Base-by-base conservation (phyloP, 2,888 invertebrate species). In the Lasioglossum villosulum region DNA sequence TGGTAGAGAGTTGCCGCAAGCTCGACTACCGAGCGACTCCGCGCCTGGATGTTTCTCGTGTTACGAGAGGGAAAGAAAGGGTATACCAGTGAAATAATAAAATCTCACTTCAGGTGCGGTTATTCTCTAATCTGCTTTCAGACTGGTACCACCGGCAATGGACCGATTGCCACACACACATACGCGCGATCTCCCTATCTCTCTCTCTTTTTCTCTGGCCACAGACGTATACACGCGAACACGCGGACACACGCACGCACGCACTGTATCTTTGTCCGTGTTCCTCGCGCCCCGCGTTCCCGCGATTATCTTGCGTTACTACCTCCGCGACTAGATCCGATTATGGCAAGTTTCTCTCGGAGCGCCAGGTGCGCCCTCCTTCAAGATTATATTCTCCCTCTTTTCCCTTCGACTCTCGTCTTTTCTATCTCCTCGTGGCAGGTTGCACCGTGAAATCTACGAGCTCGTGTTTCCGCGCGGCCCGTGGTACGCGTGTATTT, bases 371-470 rank as follows among this genome's bases (percentile, higher is more conserved):
- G 87, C 78, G 78, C 81, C 84, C 79, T 72, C 84, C 80, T 78
- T 86, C 72, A 56, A 81, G 84, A 81, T 87, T 87, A 87, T 84
- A 87, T 84, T 78, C 80, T 80, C 75, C 73, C 85, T 27, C 80
- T 84, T 82, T 48, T 70, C 78, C 77, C 71, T 75, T 76, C 74
- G 77, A n/a, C 56, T 71, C 78, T 73, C 79, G 71, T 82, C 75
- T 81, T 75, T 77, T 78, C 82, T 76, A 72, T 68, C 79, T 86
- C 79, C 73, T 84, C 74, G 88, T 78, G 88, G 88, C 90, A 89
- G 92, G 91, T 92, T 91, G 87, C 88, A 89, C 84, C 92, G 89
- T 87, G 91, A 90, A 89, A 89, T 89, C 91, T 86, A 86, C 89
- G 88, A 88, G 90, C 90, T 92, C 92, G 92, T 89, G 85, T 91